Percentiles rank a stretch among this genome's conserved stretches.
These are phyloP conservation scores for Gobio gobio DNA, from an alignment of 2,113 vertebrate species.

Conservation along the genomic window DNA sequence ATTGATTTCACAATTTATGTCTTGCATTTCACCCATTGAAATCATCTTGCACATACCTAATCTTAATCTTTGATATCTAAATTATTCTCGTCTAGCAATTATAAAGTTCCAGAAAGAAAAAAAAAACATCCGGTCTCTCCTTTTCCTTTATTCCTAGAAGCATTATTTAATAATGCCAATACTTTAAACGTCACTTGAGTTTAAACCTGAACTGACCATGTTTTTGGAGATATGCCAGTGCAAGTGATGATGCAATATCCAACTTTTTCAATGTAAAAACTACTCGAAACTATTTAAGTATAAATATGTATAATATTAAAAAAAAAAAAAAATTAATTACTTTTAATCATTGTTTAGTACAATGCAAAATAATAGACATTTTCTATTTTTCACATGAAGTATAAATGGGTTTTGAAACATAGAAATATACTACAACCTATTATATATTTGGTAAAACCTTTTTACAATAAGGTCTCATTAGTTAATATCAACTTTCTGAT, in stretches of 20 bases:
- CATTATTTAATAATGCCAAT: neutral
- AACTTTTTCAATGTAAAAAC: neutral
- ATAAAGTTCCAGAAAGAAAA: neutral
- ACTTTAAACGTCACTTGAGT: neutral
- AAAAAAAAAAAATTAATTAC: no score
- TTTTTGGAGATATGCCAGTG: neutral
- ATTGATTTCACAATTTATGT: slow-evolving; percentile 13
- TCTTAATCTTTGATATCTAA: neutral
- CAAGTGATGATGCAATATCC: neutral
- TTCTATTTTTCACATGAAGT: neutral
- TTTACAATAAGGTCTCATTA: no score
- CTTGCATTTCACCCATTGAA: neutral
- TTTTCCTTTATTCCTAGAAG: neutral
- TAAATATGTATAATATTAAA: neutral
- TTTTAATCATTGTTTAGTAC: neutral
- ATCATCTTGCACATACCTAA: neutral
- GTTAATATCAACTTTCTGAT: no score
- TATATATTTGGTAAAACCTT: neutral
- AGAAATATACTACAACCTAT: neutral
- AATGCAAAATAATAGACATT: neutral
- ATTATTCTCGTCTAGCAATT: neutral
- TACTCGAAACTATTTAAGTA: neutral
- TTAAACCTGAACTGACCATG: neutral
- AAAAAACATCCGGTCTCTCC: neutral
- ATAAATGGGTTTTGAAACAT: neutral